Percentiles rank a stretch among this genome's conserved stretches.
Evolutionary conservation across 2,113 vertebrate species (phyloP).

Genomic region (Apodemus sylvaticus): DNA sequence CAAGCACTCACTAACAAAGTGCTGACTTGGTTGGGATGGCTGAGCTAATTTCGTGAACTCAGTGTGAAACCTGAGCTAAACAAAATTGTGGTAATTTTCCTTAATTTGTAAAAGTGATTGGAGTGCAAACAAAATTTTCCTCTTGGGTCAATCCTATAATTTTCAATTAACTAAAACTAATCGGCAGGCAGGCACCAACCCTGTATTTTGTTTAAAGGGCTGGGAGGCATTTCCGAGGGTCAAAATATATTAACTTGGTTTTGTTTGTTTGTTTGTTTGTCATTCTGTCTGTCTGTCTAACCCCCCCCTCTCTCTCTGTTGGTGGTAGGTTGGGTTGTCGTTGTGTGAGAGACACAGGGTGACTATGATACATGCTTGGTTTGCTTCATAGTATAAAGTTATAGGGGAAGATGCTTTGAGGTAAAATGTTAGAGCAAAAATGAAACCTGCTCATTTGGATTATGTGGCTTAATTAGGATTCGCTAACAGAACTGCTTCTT

Average conservation of each 20-base stretch:
- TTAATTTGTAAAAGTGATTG: slow-evolving; percentile 93
- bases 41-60: slow-evolving; percentile 91
- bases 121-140: slow-evolving; percentile 93
- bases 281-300: background rate
- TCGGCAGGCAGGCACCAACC: slow-evolving; percentile 85
- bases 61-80: slow-evolving; percentile 92
- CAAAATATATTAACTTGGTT: slow-evolving; percentile 80
- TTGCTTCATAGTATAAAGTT: slow-evolving; percentile 68
- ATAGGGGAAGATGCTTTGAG: slow-evolving; percentile 66
- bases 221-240: slow-evolving; percentile 88
- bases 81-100: slow-evolving; percentile 92
- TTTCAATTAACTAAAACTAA: slow-evolving; percentile 94
- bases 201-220: slow-evolving; percentile 90
- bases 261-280: background rate
- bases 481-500: slow-evolving; percentile 19
- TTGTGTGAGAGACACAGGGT: slow-evolving; percentile 48
- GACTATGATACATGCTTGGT: slow-evolving; percentile 40
- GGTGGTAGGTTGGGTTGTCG: slow-evolving; percentile 84
- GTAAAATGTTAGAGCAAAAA: slow-evolving; percentile 68
- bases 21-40: slow-evolving; percentile 90
- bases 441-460: slow-evolving; percentile 62
- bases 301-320: background rate
- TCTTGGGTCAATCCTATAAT: slow-evolving; percentile 93
- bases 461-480: slow-evolving; percentile 42
- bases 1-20: slow-evolving; percentile 88